phyloP scores from a whole-genome alignment of 2,113 vertebrate species.

The Bos indicus region DNA sequence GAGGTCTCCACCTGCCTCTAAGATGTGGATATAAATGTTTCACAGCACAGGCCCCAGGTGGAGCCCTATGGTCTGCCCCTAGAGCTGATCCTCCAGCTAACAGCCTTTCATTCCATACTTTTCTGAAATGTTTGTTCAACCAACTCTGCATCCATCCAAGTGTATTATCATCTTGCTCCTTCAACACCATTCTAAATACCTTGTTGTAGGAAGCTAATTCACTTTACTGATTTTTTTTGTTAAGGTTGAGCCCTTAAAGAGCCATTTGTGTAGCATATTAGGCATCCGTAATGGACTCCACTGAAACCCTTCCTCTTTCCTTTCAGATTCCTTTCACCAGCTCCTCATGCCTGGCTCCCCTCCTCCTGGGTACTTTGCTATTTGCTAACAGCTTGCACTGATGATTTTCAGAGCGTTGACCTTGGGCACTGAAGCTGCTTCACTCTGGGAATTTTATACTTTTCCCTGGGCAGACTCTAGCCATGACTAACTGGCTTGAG shows the following conservation, averaged over 20 bases:
- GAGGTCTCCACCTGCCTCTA: neutral
- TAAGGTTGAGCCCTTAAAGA: neutral
- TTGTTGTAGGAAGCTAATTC: neutral
- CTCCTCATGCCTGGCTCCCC: accelerated
- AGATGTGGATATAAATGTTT: neutral
- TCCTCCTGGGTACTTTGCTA: neutral
- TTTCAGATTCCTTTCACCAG: neutral
- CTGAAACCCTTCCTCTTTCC: neutral
- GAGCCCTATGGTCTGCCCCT: neutral
- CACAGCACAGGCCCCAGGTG: too few relatives aligned
- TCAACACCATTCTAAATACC: neutral
- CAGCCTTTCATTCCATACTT: neutral
- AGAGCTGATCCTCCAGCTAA: neutral
- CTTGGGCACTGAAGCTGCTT: neutral
- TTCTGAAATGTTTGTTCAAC: neutral
- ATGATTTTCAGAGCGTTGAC: neutral
- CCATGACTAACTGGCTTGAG: neutral
- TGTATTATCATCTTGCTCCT: neutral
- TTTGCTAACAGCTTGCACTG: neutral
- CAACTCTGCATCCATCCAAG: neutral
- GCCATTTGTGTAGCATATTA: neutral
- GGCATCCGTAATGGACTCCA: neutral
- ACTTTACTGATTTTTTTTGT: neutral
- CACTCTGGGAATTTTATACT: neutral
- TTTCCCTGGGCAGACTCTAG: neutral